These are phyloP conservation scores for Hylaeus anthracinus DNA, from an alignment of 1,140 invertebrate genomes.

Conservation along the genomic window DNA sequence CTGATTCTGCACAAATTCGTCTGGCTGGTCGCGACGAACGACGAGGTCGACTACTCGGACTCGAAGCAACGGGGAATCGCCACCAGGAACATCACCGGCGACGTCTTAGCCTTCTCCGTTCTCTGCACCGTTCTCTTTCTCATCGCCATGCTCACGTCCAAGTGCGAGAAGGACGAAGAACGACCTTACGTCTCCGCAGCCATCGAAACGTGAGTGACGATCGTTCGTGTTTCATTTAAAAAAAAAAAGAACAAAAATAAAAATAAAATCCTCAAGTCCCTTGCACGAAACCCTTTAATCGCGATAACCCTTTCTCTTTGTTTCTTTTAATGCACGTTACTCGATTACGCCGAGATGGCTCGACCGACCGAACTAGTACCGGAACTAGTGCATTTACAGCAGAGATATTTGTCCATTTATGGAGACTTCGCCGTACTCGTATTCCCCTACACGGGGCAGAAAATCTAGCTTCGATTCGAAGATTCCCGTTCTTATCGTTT, in stretches of 20 bases:
- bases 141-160: constrained; percentile 52
- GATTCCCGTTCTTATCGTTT: background rate
- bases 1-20: constrained; percentile 57
- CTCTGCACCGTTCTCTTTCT: constrained; percentile 76
- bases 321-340: too few species aligned
- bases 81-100: constrained; percentile 71
- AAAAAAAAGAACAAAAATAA: too few species aligned
- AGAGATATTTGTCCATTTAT: too few species aligned
- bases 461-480: background rate
- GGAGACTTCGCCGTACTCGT: too few species aligned
- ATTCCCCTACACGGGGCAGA: too few species aligned
- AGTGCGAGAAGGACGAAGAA: constrained; percentile 43
- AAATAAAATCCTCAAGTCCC: too few species aligned
- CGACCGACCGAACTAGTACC: too few species aligned
- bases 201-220: constrained; percentile 42
- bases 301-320: too few species aligned
- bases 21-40: constrained; percentile 26
- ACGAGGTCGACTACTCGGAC: constrained; percentile 14
- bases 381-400: too few species aligned
- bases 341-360: too few species aligned
- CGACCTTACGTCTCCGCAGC: constrained; percentile 4
- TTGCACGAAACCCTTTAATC: too few species aligned
- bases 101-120: constrained; percentile 27
- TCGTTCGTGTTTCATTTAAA: too few species aligned
- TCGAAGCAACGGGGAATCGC: constrained; percentile 73